Conservation (phyloP, 2,113 vertebrate genomes). For the Amphiprion ocellaris region DNA sequence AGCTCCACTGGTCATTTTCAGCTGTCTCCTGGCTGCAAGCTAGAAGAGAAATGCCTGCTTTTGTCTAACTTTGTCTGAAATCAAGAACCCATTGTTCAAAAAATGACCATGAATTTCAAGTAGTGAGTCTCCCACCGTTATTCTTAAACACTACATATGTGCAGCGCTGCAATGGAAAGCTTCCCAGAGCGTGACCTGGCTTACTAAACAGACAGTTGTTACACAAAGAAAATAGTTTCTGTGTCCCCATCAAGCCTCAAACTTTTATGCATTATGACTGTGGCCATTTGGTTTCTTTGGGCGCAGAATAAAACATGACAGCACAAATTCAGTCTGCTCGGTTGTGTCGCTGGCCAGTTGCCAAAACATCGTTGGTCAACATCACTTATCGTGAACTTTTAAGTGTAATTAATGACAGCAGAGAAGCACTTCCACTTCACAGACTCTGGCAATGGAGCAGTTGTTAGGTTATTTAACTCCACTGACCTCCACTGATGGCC, state of each 20-base stretch:
- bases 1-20: neutral
- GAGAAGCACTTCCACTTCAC: neutral
- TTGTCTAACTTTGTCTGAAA: neutral
- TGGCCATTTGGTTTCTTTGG: neutral
- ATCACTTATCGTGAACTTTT: conserved; percentile 6
- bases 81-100: neutral
- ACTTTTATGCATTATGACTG: neutral
- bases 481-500: neutral
- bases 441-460: conserved; percentile 18
- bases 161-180: neutral
- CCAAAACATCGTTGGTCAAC: conserved; percentile 24
- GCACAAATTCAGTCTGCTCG: conserved; percentile 26
- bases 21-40: neutral
- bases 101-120: neutral
- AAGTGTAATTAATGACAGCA: conserved; percentile 21
- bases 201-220: neutral
- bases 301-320: conserved; percentile 21
- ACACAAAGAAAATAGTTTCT: neutral
- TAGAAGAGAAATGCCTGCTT: neutral
- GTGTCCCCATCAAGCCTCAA: conserved; percentile 3
- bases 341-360: conserved; percentile 9
- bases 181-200: neutral
- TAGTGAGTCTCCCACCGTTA: too few relatives aligned
- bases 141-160: too few relatives aligned
- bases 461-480: conserved; percentile 20